Percentiles rank a stretch among this genome's conserved stretches.
Conservation (phyloP, 37 sponge, comb jelly and placozoan species). For the Chondrilla cf. caribensis region DNA sequence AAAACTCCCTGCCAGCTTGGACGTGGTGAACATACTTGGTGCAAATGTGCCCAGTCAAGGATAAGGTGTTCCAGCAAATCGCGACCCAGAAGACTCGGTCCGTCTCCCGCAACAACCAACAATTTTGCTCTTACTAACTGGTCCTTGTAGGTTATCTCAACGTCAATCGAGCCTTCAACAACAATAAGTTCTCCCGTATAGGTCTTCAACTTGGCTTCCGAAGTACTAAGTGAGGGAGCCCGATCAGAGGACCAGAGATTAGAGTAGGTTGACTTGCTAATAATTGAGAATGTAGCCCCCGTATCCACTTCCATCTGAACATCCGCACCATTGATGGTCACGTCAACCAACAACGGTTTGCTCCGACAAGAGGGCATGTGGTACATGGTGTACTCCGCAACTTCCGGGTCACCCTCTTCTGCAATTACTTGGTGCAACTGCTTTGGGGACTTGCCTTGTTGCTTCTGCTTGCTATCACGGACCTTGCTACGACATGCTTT, state of each 20-base stretch:
- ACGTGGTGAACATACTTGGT: too few relatives aligned
- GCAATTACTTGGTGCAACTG: neutral
- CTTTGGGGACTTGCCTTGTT: neutral
- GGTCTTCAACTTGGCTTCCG: neutral
- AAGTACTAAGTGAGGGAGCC: neutral
- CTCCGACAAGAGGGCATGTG: too few relatives aligned
- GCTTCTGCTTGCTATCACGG: too few relatives aligned
- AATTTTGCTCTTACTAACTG: too few relatives aligned
- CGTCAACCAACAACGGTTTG: too few relatives aligned
- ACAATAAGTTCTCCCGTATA: slow-evolving; percentile 16
- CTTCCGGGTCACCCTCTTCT: neutral
- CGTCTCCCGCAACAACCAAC: too few relatives aligned
- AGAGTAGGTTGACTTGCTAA: neutral
- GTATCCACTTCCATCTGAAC: too few relatives aligned
- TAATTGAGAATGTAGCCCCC: slow-evolving; percentile 10
- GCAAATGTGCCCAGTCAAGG: too few relatives aligned
- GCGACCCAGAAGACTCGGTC: too few relatives aligned
- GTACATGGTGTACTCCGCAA: slow-evolving; percentile 4
- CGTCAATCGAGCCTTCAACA: neutral
- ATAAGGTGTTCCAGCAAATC: too few relatives aligned
- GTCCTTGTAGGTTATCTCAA: neutral
- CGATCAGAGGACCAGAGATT: neutral
- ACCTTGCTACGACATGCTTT: neutral
- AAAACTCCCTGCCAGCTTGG: too few relatives aligned
- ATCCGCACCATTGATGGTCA: too few relatives aligned